A percentile compares a stretch with the other conserved stretches of the same genome.
Evolutionary conservation across 2,113 vertebrate genomes (phyloP).

Genomic region (Larimichthys polyactis): DNA sequence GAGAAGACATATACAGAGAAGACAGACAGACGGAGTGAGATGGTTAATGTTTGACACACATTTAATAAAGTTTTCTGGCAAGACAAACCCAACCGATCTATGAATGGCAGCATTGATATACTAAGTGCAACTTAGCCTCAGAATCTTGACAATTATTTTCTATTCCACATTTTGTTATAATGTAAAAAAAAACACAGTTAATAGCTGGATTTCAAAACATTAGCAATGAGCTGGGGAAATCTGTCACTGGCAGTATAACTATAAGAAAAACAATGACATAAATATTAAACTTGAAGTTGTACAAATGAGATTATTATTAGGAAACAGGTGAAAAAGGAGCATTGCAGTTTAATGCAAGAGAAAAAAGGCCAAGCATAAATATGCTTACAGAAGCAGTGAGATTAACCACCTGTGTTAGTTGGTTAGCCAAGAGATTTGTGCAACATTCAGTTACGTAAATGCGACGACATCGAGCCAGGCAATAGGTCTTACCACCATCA

Average conservation of each 20-base stretch:
- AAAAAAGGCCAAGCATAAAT: neutral
- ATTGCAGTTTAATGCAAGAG: neutral
- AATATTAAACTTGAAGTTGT: neutral
- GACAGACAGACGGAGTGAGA: neutral
- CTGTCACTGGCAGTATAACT: no score
- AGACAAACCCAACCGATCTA: neutral
- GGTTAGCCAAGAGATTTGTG: slow-evolving; percentile 15
- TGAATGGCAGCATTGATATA: neutral
- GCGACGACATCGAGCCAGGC: slow-evolving; percentile 10
- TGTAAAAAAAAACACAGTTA: neutral
- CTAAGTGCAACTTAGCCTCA: neutral
- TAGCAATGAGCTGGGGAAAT: neutral
- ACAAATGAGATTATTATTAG: neutral
- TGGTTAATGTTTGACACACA: neutral
- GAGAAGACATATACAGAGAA: neutral
- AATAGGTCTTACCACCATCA: neutral
- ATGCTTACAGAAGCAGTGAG: neutral
- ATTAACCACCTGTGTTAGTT: slow-evolving; percentile 7
- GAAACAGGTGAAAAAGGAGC: slow-evolving; percentile 4
- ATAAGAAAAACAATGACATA: neutral
- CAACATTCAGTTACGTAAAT: neutral
- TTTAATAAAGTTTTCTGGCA: neutral
- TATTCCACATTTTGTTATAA: neutral
- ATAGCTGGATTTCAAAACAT: neutral
- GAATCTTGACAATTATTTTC: neutral